Conservation (phyloP, 92 coral and sea anemone species). For the Muricea muricata region DNA sequence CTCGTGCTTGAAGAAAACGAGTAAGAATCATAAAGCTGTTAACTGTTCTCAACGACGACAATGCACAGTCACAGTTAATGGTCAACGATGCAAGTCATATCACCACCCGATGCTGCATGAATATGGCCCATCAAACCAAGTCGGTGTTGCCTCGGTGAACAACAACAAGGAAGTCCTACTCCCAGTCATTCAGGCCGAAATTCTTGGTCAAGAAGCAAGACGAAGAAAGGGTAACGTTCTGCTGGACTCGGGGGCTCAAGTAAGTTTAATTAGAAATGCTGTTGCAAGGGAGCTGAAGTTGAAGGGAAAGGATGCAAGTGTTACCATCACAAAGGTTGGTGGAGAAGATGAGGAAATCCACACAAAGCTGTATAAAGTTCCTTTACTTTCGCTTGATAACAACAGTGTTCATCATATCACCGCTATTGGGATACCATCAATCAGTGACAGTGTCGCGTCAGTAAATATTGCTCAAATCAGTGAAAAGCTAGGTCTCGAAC, state of each 20-base stretch:
- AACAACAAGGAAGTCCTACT: constrained; percentile 25
- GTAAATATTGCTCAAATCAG: not conserved
- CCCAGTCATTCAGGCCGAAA: constrained; percentile 36
- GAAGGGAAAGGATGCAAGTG: constrained; percentile 35
- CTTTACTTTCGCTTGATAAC: constrained; percentile 47
- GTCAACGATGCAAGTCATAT: constrained; percentile 30
- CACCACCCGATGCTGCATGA: constrained; percentile 49
- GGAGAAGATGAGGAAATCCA: constrained; percentile 62
- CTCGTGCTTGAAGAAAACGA: constrained; percentile 60
- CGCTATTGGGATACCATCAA: constrained; percentile 64
- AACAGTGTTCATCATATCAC: constrained; percentile 31
- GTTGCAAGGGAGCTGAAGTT: constrained; percentile 20
- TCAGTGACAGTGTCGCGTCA: constrained; percentile 50
- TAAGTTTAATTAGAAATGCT: constrained; percentile 24
- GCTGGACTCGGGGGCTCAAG: constrained; percentile 47
- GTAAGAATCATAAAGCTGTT: constrained; percentile 55
- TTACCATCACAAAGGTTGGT: constrained; percentile 61
- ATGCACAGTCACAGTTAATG: constrained; percentile 30
- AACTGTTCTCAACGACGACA: constrained; percentile 58
- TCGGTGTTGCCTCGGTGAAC: constrained; percentile 6
- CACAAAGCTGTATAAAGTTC: constrained; percentile 49
- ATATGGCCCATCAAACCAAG: not conserved
- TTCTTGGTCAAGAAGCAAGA: constrained; percentile 2
- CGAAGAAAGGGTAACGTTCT: not conserved
- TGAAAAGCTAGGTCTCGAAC: not conserved